phyloP scores from a whole-genome alignment of 2,888 invertebrate species.

The Pyralis farinalis region DNA sequence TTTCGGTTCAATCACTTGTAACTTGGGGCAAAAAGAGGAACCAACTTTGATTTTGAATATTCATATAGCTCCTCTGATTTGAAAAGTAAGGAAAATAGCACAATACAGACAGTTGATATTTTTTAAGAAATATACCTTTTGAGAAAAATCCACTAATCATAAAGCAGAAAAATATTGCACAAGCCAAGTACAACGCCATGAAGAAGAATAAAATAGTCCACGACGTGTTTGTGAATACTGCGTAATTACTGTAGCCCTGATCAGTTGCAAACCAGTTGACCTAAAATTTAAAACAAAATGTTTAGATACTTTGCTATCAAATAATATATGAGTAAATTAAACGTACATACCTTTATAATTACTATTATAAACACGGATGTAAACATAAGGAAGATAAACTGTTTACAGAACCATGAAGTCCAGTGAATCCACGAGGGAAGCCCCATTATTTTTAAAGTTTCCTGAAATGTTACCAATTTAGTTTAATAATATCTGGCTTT shows the following conservation, averaged over 20 bases:
- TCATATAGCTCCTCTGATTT: too few relatives aligned
- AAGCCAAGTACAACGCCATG: constrained; percentile 85
- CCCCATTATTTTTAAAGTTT: constrained; percentile 96
- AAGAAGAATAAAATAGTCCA: constrained; percentile 86
- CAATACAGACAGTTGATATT: too few relatives aligned
- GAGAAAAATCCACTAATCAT: constrained; percentile 90
- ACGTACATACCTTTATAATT: constrained; percentile 75
- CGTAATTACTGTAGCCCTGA: constrained; percentile 67
- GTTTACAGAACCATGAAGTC: constrained; percentile 92
- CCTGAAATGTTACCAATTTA: too few relatives aligned
- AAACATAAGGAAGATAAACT: constrained; percentile 84
- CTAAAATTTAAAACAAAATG: constrained; percentile 35
- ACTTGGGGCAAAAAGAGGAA: too few relatives aligned
- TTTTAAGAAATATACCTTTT: constrained; percentile 78
- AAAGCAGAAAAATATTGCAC: constrained; percentile 89
- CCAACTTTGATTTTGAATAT: too few relatives aligned
- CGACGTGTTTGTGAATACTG: constrained; percentile 86
- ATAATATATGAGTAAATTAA: too few relatives aligned
- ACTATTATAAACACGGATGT: constrained; percentile 80
- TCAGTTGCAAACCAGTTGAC: constrained; percentile 75
- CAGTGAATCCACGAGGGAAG: constrained; percentile 91
- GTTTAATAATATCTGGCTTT: too few relatives aligned
- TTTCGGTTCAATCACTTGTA: too few relatives aligned
- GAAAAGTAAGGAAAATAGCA: too few relatives aligned
- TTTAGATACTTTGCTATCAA: too few relatives aligned